These are phyloP conservation scores for Pseudachorutes palmiensis DNA, from an alignment of 1,140 invertebrate genomes.

Conservation along the genomic window DNA sequence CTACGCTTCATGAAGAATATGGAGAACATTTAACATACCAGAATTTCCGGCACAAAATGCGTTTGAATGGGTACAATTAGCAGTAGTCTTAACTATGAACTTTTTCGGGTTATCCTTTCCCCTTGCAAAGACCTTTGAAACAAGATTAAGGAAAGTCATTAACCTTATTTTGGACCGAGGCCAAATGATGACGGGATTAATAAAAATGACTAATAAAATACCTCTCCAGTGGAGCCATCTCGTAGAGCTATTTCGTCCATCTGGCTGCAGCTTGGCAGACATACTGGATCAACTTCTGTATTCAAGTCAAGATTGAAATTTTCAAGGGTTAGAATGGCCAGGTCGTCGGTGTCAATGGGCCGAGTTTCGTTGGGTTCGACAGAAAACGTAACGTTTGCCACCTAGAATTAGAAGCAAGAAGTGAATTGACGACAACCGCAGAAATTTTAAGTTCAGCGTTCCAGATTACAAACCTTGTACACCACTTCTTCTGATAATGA, in stretches of 20 bases:
- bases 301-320: background rate
- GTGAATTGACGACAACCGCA: too few species aligned
- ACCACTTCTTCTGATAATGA: background rate
- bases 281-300: background rate
- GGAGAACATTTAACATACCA: background rate
- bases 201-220: background rate
- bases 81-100: background rate
- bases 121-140: background rate
- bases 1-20: too few species aligned
- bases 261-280: background rate
- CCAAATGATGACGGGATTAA: too few species aligned
- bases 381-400: background rate
- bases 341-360: background rate
- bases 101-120: background rate
- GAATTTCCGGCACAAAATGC: constrained; percentile 1
- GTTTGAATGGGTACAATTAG: background rate
- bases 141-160: background rate
- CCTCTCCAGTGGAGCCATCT: constrained; percentile 4
- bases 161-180: background rate
- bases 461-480: too few species aligned
- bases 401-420: background rate
- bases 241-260: background rate
- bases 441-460: too few species aligned
- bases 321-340: background rate
- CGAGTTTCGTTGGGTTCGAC: background rate